Evolutionary conservation across 2,888 invertebrate species (phyloP).

Genomic region (Dolomedes plantarius): DNA sequence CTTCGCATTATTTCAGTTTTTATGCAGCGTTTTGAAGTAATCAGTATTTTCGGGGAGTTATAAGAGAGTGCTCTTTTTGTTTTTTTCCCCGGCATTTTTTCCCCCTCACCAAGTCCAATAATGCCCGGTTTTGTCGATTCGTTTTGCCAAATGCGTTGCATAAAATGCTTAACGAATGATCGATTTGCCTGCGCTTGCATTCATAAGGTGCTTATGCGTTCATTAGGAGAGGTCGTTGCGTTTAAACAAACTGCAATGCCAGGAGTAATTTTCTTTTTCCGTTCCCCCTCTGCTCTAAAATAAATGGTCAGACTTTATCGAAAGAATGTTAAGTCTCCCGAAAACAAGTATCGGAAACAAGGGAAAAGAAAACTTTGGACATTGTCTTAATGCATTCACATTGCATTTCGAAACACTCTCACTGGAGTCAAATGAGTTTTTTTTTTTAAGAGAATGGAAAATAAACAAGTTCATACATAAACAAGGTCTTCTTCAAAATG

Average conservation of each 20-base stretch:
- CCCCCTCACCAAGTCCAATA: not conserved
- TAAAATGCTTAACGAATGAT: not conserved
- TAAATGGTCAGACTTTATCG: too few relatives aligned
- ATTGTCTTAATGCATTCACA: too few relatives aligned
- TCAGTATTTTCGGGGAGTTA: conserved; percentile 63
- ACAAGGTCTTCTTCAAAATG: too few relatives aligned
- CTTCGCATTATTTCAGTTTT: conserved; percentile 4
- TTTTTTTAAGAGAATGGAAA: too few relatives aligned
- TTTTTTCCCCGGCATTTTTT: not conserved
- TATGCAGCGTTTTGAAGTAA: conserved; percentile 41
- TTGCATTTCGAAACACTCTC: too few relatives aligned
- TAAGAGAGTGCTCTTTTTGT: not conserved
- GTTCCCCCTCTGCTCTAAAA: too few relatives aligned
- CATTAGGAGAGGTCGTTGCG: not conserved
- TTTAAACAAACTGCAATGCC: not conserved
- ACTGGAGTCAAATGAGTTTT: too few relatives aligned
- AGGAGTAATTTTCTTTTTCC: not conserved
- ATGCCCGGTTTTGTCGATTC: not conserved
- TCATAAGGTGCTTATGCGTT: not conserved
- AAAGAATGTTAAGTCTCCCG: too few relatives aligned
- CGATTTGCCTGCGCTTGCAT: not conserved
- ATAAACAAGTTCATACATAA: too few relatives aligned
- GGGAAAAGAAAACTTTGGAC: too few relatives aligned
- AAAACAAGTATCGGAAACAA: too few relatives aligned
- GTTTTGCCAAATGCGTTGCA: not conserved